Conservation (phyloP, 2,113 vertebrate genomes). For the Aepyceros melampus region DNA sequence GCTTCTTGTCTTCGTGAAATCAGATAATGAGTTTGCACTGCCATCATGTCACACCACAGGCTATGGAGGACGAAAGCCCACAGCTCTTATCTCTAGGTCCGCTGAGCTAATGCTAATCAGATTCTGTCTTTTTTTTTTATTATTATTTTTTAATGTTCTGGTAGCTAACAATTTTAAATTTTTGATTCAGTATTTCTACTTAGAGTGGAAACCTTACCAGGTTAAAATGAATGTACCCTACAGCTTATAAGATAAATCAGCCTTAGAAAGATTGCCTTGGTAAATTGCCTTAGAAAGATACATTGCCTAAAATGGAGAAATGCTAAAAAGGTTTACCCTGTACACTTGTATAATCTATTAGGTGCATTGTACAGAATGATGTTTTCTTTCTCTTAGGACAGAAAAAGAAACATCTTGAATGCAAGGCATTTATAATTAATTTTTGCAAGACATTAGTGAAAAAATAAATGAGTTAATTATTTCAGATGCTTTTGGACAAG, state of each 20-base stretch:
- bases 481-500: conserved; percentile 1
- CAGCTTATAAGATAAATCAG: conserved; percentile 19
- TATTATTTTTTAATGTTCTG: background rate
- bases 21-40: background rate
- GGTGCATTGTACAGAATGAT: background rate
- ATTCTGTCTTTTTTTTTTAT: background rate
- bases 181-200: background rate
- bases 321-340: conserved; percentile 38
- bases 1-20: background rate
- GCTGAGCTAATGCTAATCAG: background rate
- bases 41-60: fast-evolving
- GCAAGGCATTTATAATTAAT: conserved; percentile 1
- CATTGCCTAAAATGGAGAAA: conserved; percentile 52
- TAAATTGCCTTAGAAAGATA: background rate
- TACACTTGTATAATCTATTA: background rate
- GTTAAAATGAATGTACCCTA: conserved; percentile 8
- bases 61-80: background rate
- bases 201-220: background rate
- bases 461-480: conserved; percentile 39
- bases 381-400: conserved; percentile 41
- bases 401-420: conserved; percentile 33
- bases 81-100: background rate
- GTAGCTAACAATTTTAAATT: background rate
- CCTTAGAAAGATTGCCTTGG: background rate
- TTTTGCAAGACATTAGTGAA: conserved; percentile 23